Conservation (phyloP, 2,113 vertebrate species). For the Hypanus sabinus region DNA sequence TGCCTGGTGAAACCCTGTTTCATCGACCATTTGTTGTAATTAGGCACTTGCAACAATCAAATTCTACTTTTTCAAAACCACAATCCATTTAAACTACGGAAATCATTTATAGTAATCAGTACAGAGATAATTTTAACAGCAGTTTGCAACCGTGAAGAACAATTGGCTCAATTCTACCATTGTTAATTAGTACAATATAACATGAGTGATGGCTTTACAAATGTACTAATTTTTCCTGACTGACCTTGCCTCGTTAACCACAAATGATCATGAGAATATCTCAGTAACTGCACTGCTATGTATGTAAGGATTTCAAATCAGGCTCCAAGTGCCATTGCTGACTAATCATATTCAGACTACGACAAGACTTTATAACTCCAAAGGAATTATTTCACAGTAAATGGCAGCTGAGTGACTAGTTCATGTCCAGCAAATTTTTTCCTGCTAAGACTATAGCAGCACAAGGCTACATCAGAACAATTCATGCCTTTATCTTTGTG, state of each 20-base stretch:
- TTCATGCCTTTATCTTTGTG: not conserved
- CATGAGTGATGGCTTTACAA: not conserved
- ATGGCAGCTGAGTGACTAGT: not conserved
- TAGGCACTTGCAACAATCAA: not conserved
- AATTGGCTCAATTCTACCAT: not conserved
- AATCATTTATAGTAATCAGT: not conserved
- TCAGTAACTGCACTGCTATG: not conserved
- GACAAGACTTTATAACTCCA: not conserved
- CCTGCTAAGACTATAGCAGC: not conserved
- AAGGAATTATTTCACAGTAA: not conserved
- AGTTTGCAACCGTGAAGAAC: not conserved
- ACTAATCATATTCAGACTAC: not conserved
- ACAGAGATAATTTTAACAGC: not conserved
- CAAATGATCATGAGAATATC: no score
- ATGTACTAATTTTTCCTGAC: not conserved
- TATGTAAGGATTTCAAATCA: not conserved
- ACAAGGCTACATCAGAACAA: not conserved
- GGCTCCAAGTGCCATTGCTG: not conserved
- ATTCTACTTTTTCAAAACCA: not conserved
- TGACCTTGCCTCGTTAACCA: not conserved
- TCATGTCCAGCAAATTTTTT: not conserved
- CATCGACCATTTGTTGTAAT: not conserved
- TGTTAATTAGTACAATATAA: not conserved
- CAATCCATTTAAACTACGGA: not conserved
- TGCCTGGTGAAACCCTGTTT: not conserved